These are phyloP conservation scores for Microhierax caerulescens DNA, from an alignment of 2,797 vertebrate species.

Conservation along the genomic window DNA sequence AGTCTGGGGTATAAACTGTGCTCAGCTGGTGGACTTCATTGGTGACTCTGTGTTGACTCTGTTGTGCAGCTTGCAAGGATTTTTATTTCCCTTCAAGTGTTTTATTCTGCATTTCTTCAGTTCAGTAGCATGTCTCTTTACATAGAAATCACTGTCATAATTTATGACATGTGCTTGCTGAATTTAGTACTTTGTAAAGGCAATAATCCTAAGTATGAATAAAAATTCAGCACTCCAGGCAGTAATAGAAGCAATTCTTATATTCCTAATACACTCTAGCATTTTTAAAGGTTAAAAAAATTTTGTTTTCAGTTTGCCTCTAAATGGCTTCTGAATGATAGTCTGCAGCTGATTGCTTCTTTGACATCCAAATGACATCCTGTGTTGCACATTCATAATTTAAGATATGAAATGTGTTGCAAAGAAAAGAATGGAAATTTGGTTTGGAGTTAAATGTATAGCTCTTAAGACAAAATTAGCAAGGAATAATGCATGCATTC, in stretches of 20 bases:
- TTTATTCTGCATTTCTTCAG: background rate
- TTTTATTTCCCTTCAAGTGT: background rate
- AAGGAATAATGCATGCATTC: background rate
- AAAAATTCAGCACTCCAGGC: constrained; percentile 31
- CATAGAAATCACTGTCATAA: constrained; percentile 2
- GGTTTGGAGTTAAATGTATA: background rate
- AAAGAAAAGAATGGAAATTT: background rate
- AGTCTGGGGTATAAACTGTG: background rate
- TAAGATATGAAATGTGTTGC: background rate
- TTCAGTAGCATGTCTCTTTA: background rate
- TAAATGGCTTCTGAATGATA: constrained; percentile 39
- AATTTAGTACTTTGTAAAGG: constrained; percentile 47
- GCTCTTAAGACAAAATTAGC: background rate
- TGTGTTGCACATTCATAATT: constrained; percentile 16
- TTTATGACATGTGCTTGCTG: constrained; percentile 18
- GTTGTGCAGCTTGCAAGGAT: background rate
- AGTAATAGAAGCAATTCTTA: constrained; percentile 33
- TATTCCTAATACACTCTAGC: constrained; percentile 1
- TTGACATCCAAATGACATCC: constrained; percentile 24
- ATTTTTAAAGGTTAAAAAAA: constrained; percentile 9
- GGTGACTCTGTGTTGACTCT: background rate
- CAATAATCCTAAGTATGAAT: constrained; percentile 52
- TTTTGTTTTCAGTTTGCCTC: background rate
- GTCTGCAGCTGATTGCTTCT: constrained; percentile 48
- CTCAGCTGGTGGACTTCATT: background rate